These are phyloP conservation scores for Epistrophella euchroma DNA, from an alignment of 2,888 invertebrate genomes.

Conservation along the genomic window DNA sequence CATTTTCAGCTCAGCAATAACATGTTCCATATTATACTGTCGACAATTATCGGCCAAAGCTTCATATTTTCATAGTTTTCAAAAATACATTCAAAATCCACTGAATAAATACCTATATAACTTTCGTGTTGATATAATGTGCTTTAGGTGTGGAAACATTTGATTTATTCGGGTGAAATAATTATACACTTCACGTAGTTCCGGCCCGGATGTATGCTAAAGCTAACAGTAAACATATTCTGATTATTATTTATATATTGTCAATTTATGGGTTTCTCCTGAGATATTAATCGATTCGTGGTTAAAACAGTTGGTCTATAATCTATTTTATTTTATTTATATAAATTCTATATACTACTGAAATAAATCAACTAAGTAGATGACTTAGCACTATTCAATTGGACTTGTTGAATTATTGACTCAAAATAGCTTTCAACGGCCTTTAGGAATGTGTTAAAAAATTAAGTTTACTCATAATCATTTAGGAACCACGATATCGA, in stretches of 20 bases:
- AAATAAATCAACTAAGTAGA: too few species aligned
- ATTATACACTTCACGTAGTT: constrained; percentile 44
- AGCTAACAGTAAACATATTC: constrained; percentile 40
- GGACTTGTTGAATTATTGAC: too few species aligned
- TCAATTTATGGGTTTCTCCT: constrained; percentile 8
- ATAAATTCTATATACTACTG: too few species aligned
- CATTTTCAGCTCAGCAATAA: constrained; percentile 16
- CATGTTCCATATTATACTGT: constrained; percentile 11
- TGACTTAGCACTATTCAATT: too few species aligned
- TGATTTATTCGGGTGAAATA: constrained; percentile 55
- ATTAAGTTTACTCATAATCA: not conserved
- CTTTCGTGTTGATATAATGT: constrained; percentile 41
- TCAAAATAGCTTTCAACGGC: too few species aligned
- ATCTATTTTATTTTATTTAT: too few species aligned
- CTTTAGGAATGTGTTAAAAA: not conserved
- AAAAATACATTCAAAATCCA: not conserved
- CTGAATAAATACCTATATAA: not conserved
- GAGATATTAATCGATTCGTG: constrained; percentile 43
- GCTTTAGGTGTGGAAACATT: not conserved
- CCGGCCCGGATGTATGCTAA: constrained; percentile 60
- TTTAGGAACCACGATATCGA: not conserved
- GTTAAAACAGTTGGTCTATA: constrained; percentile 49
- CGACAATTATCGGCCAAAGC: not conserved
- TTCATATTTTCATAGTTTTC: constrained; percentile 8
- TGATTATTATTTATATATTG: not conserved